Evolutionary conservation across 2,888 invertebrate genomes (phyloP).

Genomic region (Abrostola tripartita): DNA sequence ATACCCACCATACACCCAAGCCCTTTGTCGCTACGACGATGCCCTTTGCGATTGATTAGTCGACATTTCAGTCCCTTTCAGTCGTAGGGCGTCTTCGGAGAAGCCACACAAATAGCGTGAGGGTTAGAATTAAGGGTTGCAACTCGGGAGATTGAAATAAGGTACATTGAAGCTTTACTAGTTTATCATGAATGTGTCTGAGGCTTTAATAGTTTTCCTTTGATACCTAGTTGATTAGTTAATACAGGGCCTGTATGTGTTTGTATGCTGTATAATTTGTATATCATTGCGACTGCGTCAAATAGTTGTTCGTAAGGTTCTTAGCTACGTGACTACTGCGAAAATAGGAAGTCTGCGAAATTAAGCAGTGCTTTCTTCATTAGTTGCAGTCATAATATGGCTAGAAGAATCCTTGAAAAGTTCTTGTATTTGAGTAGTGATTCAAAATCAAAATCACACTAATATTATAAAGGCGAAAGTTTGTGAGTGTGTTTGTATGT

Average conservation of each 20-base stretch:
- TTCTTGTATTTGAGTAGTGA: no score
- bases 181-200: constrained; percentile 1
- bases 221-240: neutral
- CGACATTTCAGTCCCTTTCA: constrained; percentile 83
- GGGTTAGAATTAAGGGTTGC: constrained; percentile 33
- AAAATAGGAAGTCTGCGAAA: no score
- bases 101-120: constrained; percentile 67
- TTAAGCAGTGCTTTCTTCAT: no score
- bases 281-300: no score
- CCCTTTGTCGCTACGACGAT: constrained; percentile 77
- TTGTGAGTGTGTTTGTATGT: no score
- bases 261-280: neutral
- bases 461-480: no score
- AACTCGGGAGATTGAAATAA: constrained; percentile 51
- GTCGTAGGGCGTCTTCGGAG: constrained; percentile 78
- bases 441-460: no score
- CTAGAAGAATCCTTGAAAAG: no score
- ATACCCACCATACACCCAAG: constrained; percentile 53
- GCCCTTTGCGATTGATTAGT: constrained; percentile 86
- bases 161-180: constrained; percentile 38
- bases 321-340: no score
- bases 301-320: neutral
- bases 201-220: constrained; percentile 14
- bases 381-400: no score
- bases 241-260: neutral